phyloP scores from a whole-genome alignment of 2,888 invertebrate species.

The Cordilura impudica region DNA sequence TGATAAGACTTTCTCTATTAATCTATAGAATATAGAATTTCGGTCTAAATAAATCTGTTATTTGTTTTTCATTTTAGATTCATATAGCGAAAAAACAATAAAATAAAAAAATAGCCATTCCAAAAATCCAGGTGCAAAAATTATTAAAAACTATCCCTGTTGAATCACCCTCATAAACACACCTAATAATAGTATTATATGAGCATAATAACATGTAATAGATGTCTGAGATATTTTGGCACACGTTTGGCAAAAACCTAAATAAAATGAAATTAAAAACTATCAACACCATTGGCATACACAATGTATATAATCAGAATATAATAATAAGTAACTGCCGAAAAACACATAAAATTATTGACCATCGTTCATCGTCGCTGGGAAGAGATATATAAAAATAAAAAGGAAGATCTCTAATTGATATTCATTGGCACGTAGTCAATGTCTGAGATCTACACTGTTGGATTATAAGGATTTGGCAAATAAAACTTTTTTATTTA shows the following conservation, averaged over 20 bases:
- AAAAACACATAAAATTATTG: conserved; percentile 51
- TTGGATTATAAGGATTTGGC: conserved; percentile 75
- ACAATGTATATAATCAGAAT: conserved; percentile 1
- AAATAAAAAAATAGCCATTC: too few relatives aligned
- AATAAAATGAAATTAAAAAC: background rate
- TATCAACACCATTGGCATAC: background rate
- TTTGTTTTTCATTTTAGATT: too few relatives aligned
- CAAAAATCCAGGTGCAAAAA: conserved; percentile 41
- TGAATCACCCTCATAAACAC: conserved; percentile 53
- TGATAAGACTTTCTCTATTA: too few relatives aligned
- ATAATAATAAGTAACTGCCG: background rate
- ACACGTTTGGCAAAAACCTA: conserved; percentile 63
- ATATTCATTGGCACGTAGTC: conserved; percentile 74
- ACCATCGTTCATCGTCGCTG: conserved; percentile 51
- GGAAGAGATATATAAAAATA: conserved; percentile 12
- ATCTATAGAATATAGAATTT: too few relatives aligned
- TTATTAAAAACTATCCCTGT: conserved; percentile 16
- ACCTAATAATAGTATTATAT: conserved; percentile 56
- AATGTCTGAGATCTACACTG: conserved; percentile 73
- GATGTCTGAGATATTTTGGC: conserved; percentile 63
- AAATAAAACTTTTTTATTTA: conserved; percentile 69
- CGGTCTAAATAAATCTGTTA: too few relatives aligned
- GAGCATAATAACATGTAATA: conserved; percentile 53
- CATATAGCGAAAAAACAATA: too few relatives aligned
- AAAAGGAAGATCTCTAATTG: conserved; percentile 69